phyloP scores from a whole-genome alignment of 2,797 vertebrate species.

The Vireo griseus region DNA sequence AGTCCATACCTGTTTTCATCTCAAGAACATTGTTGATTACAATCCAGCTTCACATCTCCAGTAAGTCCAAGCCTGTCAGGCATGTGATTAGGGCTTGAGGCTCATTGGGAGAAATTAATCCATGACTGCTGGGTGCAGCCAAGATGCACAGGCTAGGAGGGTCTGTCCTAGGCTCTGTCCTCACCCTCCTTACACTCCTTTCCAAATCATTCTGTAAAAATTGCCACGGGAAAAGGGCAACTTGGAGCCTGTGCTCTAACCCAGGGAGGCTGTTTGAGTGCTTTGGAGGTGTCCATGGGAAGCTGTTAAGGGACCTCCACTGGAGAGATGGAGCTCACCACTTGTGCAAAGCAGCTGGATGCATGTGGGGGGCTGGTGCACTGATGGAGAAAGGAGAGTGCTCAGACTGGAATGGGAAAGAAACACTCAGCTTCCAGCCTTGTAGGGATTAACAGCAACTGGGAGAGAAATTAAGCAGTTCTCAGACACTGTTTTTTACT shows the following conservation, averaged over 20 bases:
- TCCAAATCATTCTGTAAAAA: fast-evolving
- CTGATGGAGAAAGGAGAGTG: not conserved
- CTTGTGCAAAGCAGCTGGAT: not conserved
- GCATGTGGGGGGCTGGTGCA: fast-evolving
- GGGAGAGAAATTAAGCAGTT: not conserved
- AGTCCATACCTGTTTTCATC: fast-evolving
- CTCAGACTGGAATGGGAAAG: not conserved
- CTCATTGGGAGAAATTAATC: not conserved
- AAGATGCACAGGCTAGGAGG: not conserved
- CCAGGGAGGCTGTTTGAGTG: not conserved
- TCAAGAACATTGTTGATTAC: not conserved
- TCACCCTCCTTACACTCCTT: not conserved
- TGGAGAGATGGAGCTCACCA: not conserved
- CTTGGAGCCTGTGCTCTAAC: not conserved
- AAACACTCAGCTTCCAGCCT: not conserved
- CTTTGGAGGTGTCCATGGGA: not conserved
- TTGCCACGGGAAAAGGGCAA: not conserved
- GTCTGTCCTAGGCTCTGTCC: not conserved
- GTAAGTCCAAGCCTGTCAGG: not conserved
- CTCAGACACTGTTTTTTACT: not conserved
- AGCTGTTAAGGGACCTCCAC: not conserved
- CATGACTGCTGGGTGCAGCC: not conserved
- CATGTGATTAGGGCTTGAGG: not conserved
- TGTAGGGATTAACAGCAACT: not conserved
- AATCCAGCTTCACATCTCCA: not conserved